phyloP scores from a whole-genome alignment of 2,797 vertebrate species.

The Cynopterus sphinx region DNA sequence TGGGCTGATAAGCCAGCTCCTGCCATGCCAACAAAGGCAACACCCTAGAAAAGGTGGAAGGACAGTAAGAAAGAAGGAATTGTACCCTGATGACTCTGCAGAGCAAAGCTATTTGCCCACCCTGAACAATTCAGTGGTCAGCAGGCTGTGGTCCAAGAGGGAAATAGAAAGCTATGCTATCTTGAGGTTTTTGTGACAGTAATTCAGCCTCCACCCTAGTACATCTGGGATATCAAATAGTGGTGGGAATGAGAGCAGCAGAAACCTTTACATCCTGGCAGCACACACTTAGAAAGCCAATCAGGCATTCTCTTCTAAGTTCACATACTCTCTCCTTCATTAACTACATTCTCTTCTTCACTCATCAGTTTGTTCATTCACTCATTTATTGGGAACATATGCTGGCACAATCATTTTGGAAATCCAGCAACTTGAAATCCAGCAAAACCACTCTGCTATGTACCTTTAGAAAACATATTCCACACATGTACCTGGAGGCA shows the following conservation, averaged over 20 bases:
- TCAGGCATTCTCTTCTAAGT: constrained; percentile 29
- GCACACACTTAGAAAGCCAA: constrained; percentile 39
- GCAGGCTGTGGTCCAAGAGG: not conserved
- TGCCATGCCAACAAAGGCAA: not conserved
- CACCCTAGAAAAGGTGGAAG: not conserved
- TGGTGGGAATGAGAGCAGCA: not conserved
- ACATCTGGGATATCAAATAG: not conserved
- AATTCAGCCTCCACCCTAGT: not conserved
- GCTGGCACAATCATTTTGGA: constrained; percentile 21
- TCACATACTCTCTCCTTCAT: not conserved
- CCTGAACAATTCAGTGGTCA: not conserved
- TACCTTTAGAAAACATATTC: constrained; percentile 13
- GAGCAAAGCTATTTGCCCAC: not conserved
- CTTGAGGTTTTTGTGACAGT: not conserved
- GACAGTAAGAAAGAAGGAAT: not conserved
- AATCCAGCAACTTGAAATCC: constrained; percentile 45
- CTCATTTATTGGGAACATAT: not conserved
- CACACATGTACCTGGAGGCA: not conserved
- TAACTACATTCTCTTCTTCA: not conserved
- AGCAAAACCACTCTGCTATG: constrained; percentile 22
- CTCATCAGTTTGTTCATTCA: not conserved
- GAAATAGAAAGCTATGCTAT: not conserved
- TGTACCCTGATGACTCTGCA: not conserved
- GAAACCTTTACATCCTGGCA: not conserved
- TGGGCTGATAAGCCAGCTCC: not conserved